Evolutionary conservation across 2,888 invertebrate species (phyloP), one percentile per base, ranked within the genome.

Genomic region (Pammene fasciana): DNA sequence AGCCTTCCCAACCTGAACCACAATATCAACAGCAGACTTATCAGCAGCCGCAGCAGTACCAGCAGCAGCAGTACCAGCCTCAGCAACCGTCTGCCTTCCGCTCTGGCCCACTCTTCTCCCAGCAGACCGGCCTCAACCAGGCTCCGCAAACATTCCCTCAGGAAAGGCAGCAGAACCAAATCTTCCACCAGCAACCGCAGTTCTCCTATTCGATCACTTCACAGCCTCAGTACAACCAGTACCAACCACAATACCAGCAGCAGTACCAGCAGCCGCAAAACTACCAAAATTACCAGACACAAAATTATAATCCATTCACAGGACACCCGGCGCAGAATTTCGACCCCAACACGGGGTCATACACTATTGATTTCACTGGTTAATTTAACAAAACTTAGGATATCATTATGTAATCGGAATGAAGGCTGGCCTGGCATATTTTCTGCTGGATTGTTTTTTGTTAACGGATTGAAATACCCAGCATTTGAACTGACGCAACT

Each of bases 251-350:
- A 26, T 62, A 79, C 66, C 82, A 82, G 72, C 86, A 85, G 70
- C 80, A 73, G 1, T 71, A 61, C 50, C 72, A 82, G 84, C 78
- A 86, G 62, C 73, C 78, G 64, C 82, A 77, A 61, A 82, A 79
- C 72, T 82, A 86, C 66, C 82, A 77, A 62, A 82, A 79, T 72
- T 82, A 86, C 70, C 86, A 86, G 71, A 77, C 83, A 56, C 91
- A 90, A 72, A 86, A 86, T 64, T 87, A 86, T 76, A 89, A 92
- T 75, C 91, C 93, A 13, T 95, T 94, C 79, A 81, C 90, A 64
- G 95, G 95, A 16, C 96, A 96, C 84, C 96, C 96, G 0, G 95
- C 96, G 0, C 94, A 94, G 73, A 96, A 96, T 80, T 93, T 96
- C 72, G 95, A 97, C 80, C 94, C 96, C 54, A 94, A 90, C 81